Base-by-base conservation (phyloP, 2,113 vertebrate species). In the Oxyruncus cristatus region DNA sequence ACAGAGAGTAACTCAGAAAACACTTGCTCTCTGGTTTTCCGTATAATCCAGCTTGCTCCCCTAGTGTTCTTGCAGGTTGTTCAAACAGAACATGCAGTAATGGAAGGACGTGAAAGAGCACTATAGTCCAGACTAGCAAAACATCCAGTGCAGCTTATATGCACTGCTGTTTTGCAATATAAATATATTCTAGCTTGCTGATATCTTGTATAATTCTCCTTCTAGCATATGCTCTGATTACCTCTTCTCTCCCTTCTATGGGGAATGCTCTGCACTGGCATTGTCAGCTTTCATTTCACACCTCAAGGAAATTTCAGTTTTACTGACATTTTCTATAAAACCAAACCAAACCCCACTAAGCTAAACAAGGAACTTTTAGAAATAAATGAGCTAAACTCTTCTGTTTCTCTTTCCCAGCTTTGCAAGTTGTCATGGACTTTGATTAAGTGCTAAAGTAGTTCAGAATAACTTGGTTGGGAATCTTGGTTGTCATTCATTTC, bases 41-140 rank as follows among this genome's bases (percentile, higher is more conserved):
- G 3, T 39, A 30, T 13, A 42, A 79, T 22, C 17, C 26, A 65
- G 26, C 9, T 68, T 47, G 17, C 19, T 63, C 46, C 33, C 28
- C 24, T 30, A 5, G 0, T n/a, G 37, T 35, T 73, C 28, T 42
- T 42, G 23, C 46, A 53, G 23, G 32, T 4, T 13, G 33, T 56
- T 89, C 7, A 6, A 44, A 70, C 71, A 47, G 27, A 67, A 56
- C 21, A 28, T 7, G 2, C 3, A 6, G 53, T 8, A 80, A 32
- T 1, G 7, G n/a, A 27, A 81, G 59, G 39, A 55, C 0, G 1
- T 30, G 35, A 50, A 65, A 4, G 1, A 7, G 41, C 3, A 6
- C 35, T 80, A 6, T 2, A 42, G 49, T 17, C 63, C 71, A 71
- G 52, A 24, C 26, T 28, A 59, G 76, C 4, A 67, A 80, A 76